Evolutionary conservation across 2,797 vertebrate species (phyloP), one percentile per base, ranked within the genome.

Genomic region (Botia kubotai): DNA sequence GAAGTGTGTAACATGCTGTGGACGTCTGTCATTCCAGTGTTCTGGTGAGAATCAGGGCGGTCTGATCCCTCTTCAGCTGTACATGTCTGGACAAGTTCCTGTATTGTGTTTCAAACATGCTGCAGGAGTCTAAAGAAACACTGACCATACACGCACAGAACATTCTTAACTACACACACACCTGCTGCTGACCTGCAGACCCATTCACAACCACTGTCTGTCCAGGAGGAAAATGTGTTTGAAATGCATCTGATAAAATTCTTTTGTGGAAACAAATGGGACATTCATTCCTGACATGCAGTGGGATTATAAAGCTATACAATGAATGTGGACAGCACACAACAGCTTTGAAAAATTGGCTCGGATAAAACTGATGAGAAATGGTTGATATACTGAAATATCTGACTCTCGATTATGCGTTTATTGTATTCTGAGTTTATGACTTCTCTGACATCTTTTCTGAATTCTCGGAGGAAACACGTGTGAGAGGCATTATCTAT

Each of bases 121-220:
- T 79, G 69, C 53, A 74, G 65, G 72, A 68, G 58, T 68, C 67
- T 72, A 39, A 76, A 80, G 72, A 79, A 72, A 81, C 71, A 81
- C 39, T 78, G 83, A 84, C 84, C 80, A 78, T 78, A 55, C 62
- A 77, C 73, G 60, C 86, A 79, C 85, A 87, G 68, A 60, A 87
- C 85, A 87, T 87, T 83, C 66, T 75, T 75, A 11, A 21, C 60
- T 75, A 85, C 43, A 80, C 83, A 85, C 85, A 88, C 83, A 85
- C 85, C 80, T 83, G 77, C 73, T 72, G 39, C 68, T 80, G 65
- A 80, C 53, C 73, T 58, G 48, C 63, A 77, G 69, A 80, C 72
- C 72, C 82, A 72, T 29, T 62, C 57, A 21, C n/a, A 79, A n/a
- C 62, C 14, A 7, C 6, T 11, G 39, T 46, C 43, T 46, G 43